Percentiles rank a stretch among this genome's conserved stretches.
These are phyloP conservation scores for Notechis scutatus DNA, from an alignment of 2,113 vertebrate genomes.

Conservation along the genomic window DNA sequence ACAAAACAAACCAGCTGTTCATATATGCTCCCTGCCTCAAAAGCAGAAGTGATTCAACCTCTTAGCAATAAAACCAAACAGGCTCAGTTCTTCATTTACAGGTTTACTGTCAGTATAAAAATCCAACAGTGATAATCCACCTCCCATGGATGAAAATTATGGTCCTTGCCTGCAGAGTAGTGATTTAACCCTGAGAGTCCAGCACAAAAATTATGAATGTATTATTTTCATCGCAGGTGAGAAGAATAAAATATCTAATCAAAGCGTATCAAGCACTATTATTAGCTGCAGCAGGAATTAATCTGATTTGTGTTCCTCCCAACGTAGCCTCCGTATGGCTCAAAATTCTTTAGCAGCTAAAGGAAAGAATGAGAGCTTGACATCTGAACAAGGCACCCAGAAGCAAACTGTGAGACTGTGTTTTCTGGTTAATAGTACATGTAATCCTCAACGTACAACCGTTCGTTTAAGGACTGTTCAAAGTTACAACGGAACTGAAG, in stretches of 20 bases:
- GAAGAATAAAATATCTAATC: slow-evolving; percentile 14
- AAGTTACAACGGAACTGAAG: not conserved
- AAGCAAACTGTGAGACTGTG: not conserved
- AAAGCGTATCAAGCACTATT: not conserved
- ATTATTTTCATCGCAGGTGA: not conserved
- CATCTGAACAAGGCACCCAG: not conserved
- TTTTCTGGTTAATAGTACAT: not conserved
- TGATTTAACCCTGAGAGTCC: slow-evolving; percentile 10
- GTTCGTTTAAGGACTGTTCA: not conserved
- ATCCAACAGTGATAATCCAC: not conserved
- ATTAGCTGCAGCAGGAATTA: not conserved
- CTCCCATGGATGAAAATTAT: slow-evolving; percentile 22
- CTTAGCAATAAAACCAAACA: slow-evolving; percentile 8
- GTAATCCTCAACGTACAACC: not conserved
- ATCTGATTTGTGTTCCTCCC: slow-evolving; percentile 9
- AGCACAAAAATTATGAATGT: slow-evolving; percentile 12
- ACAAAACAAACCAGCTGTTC: not conserved
- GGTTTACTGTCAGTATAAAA: slow-evolving; percentile 22
- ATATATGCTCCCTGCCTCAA: not conserved
- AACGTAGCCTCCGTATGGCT: slow-evolving; percentile 4
- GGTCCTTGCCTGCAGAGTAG: not conserved
- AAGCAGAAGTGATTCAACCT: not conserved
- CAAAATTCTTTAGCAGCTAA: not conserved
- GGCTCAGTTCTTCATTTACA: slow-evolving; percentile 33
- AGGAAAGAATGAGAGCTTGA: not conserved